These are phyloP conservation scores for Protophormia terraenovae DNA, from an alignment of 2,888 invertebrate species.

Conservation along the genomic window DNA sequence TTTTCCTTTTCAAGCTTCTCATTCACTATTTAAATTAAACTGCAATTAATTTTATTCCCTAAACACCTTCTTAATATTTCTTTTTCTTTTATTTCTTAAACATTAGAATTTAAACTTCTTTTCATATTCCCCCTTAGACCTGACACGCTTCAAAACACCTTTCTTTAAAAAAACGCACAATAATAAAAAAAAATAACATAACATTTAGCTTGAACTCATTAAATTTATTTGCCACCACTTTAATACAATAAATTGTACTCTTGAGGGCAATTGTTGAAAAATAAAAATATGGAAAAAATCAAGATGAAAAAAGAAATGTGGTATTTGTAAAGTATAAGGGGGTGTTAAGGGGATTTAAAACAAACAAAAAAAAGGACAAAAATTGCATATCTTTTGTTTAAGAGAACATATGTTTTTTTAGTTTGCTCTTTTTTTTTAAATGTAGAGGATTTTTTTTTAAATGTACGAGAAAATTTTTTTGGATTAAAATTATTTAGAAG, in stretches of 20 bases:
- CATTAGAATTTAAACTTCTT: neutral
- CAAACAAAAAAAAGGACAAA: neutral
- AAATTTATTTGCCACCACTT: conserved; percentile 48
- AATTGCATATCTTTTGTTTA: conserved; percentile 32
- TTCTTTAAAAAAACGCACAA: neutral
- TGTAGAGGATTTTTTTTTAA: neutral
- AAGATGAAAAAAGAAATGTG: neutral
- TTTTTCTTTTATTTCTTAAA: neutral
- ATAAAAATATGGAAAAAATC: neutral
- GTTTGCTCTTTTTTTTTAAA: neutral
- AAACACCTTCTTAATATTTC: neutral
- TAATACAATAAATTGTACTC: conserved; percentile 49
- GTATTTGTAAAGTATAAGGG: neutral
- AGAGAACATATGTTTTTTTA: conserved; percentile 12
- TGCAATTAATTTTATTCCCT: conserved; percentile 29
- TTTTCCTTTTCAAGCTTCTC: neutral
- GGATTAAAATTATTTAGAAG: conserved; percentile 4
- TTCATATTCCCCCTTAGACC: neutral
- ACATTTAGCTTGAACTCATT: conserved; percentile 32
- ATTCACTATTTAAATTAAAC: conserved; percentile 8
- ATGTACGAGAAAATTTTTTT: neutral
- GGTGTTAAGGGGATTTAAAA: neutral
- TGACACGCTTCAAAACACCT: neutral
- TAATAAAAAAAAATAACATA: neutral
- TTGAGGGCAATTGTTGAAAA: conserved; percentile 52